A percentile compares a stretch with the other conserved stretches of the same genome.
Evolutionary conservation across 1,140 invertebrate species (phyloP).

Genomic region (Drosophila parabipectinata): DNA sequence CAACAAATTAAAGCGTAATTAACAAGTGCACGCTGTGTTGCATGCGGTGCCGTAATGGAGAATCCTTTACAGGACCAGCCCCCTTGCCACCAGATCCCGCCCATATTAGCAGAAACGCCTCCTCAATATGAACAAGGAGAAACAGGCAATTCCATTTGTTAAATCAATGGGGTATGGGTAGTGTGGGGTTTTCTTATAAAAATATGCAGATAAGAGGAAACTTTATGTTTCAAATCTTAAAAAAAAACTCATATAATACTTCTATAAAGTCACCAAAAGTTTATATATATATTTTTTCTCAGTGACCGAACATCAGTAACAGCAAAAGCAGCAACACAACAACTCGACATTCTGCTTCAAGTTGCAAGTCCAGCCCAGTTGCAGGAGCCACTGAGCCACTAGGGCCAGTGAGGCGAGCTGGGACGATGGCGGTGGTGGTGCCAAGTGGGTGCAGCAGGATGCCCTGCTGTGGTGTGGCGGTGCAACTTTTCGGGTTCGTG

Average conservation of each 20-base stretch:
- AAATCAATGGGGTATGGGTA: not conserved
- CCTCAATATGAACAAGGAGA: conserved; percentile 29
- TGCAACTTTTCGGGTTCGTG: conserved; percentile 52
- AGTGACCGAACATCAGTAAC: conserved; percentile 10
- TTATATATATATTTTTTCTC: not conserved
- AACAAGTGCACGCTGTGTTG: conserved; percentile 74
- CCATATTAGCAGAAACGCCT: conserved; percentile 64
- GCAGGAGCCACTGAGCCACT: conserved; percentile 9
- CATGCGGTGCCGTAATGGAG: conserved; percentile 51
- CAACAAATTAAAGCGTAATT: conserved; percentile 82
- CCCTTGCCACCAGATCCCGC: conserved; percentile 15
- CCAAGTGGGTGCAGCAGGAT: not conserved
- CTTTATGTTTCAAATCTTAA: too few species aligned
- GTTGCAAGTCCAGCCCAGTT: conserved; percentile 59
- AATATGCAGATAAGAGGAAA: too few species aligned
- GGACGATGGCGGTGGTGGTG: not conserved
- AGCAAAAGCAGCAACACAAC: conserved; percentile 28
- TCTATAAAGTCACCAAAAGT: not conserved
- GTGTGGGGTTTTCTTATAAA: not conserved
- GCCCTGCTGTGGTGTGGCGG: conserved; percentile 11
- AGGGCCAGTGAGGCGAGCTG: not conserved
- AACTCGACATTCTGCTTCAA: conserved; percentile 59
- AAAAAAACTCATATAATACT: too few species aligned
- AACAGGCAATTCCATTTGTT: not conserved
- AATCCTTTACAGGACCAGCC: not conserved